Evolutionary conservation across 2,888 invertebrate species (phyloP).

Genomic region (Lasioglossum leucozonium): DNA sequence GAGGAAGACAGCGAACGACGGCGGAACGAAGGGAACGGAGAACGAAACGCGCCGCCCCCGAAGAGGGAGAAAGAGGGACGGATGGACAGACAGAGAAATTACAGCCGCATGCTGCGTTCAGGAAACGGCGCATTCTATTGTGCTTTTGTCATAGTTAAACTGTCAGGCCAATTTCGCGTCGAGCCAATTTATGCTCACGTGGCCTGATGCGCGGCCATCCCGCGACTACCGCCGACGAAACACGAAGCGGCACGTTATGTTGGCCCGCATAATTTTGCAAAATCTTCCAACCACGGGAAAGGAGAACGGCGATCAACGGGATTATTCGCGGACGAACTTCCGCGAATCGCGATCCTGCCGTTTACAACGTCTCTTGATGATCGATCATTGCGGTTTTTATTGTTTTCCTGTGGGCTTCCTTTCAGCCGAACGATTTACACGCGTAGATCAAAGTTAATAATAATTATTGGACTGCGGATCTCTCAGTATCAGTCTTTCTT

Average conservation of each 20-base stretch:
- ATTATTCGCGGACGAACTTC: not conserved
- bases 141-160: slow-evolving; percentile 84
- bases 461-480: no score
- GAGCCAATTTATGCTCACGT: slow-evolving; percentile 75
- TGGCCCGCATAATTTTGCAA: slow-evolving; percentile 67
- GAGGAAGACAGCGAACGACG: slow-evolving; percentile 50
- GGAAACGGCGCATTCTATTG: slow-evolving; percentile 84
- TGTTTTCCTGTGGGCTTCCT: not conserved
- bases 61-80: slow-evolving; percentile 46
- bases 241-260: slow-evolving; percentile 64
- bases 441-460: no score
- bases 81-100: slow-evolving; percentile 76
- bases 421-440: no score
- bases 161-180: slow-evolving; percentile 82
- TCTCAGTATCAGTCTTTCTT: no score
- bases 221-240: slow-evolving; percentile 45
- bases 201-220: slow-evolving; percentile 60
- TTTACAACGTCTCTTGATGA: not conserved
- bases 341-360: not conserved
- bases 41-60: slow-evolving; percentile 48
- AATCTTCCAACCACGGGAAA: slow-evolving; percentile 44
- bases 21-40: slow-evolving; percentile 69
- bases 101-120: slow-evolving; percentile 80
- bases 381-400: not conserved
- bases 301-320: not conserved